Base-by-base conservation (phyloP, 2,797 vertebrate genomes). In the Bovichtus diacanthus region DNA sequence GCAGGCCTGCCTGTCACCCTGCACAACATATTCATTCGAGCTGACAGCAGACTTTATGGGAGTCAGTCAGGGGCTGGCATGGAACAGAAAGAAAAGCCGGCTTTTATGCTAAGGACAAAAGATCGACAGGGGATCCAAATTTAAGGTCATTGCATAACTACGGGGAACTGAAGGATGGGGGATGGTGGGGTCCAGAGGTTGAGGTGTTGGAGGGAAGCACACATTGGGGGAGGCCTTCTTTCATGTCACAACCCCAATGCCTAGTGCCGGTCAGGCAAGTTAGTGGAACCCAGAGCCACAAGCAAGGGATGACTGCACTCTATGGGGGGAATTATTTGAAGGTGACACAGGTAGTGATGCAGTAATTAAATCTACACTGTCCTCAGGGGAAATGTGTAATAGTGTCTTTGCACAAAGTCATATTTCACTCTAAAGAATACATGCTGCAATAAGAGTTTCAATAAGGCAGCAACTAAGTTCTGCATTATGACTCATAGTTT, bases 61-160 rank as follows among this genome's bases (percentile, higher is more conserved):
- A 88, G 90, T 91, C 82, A 85, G 78, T 88, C 71, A 81, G 73
- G 31, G 86, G 73, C 88, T 80, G 79, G 80, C 74, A 85, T 82
- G 72, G 81, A 83, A 78, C 69, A 70, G 78, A 73, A 86, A 89
- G 85, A 92, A 93, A 89, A 55, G 12, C 64, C 47, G 76, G 71
- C 90, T 87, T 93, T 93, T 88, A 87, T 90, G 55, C 74, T 15
- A 43, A 25, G 75, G 76, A 94, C 90, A 94, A 94, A 94, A 89
- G 90, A 86, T 81, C 90, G 47, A 90, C 92, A 80, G 93, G 93
- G 89, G 84, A 87, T 90, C 92, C 82, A 91, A 92, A 90, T 94
- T 88, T 87, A 90, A 93, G 89, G 90, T 93, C 85, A 90, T 93
- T 94, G 89, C 90, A 85, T 93, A 93, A 94, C 82, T 88, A 59